Evolutionary conservation across 92 coral and sea anemone species (phyloP).

Genomic region (Palythoa grandiflora): DNA sequence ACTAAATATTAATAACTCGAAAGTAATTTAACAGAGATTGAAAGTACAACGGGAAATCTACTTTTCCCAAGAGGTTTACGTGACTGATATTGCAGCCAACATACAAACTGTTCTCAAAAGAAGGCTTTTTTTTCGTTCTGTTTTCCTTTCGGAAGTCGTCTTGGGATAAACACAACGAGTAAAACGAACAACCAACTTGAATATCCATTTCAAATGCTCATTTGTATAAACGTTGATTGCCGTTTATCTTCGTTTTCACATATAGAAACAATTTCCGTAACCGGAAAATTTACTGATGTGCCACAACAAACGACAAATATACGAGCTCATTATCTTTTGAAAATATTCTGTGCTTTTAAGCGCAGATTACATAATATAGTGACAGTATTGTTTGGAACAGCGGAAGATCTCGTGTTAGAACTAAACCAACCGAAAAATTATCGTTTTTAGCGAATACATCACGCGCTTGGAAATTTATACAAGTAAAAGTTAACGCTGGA

Average conservation of each 20-base stretch:
- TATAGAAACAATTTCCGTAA: not conserved
- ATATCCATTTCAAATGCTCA: not conserved
- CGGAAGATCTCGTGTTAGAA: not conserved
- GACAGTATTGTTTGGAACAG: not conserved
- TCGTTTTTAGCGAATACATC: not conserved
- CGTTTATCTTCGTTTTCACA: not conserved
- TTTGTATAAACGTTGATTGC: not conserved
- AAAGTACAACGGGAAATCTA: no score
- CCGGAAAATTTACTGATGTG: constrained; percentile 6
- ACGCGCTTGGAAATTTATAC: no score
- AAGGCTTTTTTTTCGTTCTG: no score
- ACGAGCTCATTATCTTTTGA: constrained; percentile 10
- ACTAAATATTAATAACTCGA: no score
- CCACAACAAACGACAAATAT: constrained; percentile 9
- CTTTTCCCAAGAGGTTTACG: no score
- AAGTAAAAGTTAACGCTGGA: not conserved
- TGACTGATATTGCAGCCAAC: no score
- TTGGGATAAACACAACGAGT: no score
- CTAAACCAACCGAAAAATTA: not conserved
- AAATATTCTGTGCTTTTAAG: constrained; percentile 35
- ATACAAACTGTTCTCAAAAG: no score
- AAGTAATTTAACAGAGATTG: no score
- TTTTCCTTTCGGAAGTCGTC: no score
- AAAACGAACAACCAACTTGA: not conserved
- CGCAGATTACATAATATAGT: not conserved